Evolutionary conservation across 2,113 vertebrate species (phyloP).

Genomic region (Paramormyrops kingsleyae): DNA sequence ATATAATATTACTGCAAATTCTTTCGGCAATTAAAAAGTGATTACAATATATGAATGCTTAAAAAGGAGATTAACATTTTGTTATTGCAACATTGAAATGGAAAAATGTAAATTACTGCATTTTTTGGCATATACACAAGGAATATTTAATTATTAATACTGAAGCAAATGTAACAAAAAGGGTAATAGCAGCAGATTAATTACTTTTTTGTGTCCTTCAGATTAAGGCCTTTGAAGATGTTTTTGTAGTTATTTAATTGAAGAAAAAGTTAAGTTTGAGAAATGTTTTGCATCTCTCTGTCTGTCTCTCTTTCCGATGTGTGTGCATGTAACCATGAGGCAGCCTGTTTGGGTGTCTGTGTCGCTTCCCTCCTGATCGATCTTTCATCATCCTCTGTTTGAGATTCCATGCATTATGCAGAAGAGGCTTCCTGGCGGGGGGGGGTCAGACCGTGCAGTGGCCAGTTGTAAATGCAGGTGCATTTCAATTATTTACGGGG

Average conservation of each 20-base stretch:
- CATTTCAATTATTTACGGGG: background rate
- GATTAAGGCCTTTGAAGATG: background rate
- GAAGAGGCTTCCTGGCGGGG: background rate
- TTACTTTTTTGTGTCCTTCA: background rate
- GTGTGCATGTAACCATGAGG: background rate
- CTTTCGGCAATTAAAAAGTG: background rate
- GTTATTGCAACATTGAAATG: background rate
- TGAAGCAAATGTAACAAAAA: background rate
- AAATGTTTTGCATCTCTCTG: background rate
- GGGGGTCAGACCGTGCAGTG: background rate
- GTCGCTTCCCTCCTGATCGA: background rate
- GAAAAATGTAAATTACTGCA: background rate
- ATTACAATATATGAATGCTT: background rate
- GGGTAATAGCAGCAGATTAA: background rate
- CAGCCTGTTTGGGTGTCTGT: background rate
- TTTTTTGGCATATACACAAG: background rate
- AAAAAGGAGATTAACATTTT: conserved; percentile 2
- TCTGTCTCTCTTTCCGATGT: background rate
- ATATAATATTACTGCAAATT: background rate
- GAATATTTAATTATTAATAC: background rate
- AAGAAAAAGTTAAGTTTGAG: background rate
- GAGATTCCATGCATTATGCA: background rate
- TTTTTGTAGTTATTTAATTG: background rate
- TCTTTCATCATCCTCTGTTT: background rate
- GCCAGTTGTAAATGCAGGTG: background rate